phyloP scores from a whole-genome alignment of 2,113 vertebrate species.

The Galbula dea region DNA sequence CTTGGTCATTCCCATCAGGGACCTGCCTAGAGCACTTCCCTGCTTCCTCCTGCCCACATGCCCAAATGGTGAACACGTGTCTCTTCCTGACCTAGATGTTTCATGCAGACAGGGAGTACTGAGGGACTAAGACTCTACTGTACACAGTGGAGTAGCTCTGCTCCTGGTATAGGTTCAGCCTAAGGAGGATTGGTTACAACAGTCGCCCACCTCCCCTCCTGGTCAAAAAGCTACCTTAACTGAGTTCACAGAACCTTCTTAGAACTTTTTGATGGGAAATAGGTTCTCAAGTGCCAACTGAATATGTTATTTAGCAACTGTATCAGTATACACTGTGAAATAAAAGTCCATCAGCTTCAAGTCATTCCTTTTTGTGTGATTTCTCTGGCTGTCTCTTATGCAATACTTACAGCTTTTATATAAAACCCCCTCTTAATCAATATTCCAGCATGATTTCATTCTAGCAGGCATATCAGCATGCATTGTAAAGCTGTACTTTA shows the following conservation, averaged over 20 bases:
- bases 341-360: too few species aligned
- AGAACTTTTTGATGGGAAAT: background rate
- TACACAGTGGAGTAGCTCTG: background rate
- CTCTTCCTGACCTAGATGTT: background rate
- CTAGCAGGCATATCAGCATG: background rate
- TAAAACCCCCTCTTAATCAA: fast-evolving
- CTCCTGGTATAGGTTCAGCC: background rate
- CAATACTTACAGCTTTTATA: background rate
- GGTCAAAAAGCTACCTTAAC: background rate
- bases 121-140: background rate
- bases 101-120: background rate
- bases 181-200: background rate
- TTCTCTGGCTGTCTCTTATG: background rate
- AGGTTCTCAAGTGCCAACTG: background rate
- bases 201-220: too few species aligned
- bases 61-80: background rate
- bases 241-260: background rate
- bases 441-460: background rate
- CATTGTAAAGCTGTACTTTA: background rate
- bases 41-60: fast-evolving
- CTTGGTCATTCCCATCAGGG: background rate
- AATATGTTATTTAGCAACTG: background rate
- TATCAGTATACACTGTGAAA: background rate
- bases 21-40: background rate
- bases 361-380: background rate